phyloP scores from a whole-genome alignment of 2,113 vertebrate species.

The Elephas maximus region DNA sequence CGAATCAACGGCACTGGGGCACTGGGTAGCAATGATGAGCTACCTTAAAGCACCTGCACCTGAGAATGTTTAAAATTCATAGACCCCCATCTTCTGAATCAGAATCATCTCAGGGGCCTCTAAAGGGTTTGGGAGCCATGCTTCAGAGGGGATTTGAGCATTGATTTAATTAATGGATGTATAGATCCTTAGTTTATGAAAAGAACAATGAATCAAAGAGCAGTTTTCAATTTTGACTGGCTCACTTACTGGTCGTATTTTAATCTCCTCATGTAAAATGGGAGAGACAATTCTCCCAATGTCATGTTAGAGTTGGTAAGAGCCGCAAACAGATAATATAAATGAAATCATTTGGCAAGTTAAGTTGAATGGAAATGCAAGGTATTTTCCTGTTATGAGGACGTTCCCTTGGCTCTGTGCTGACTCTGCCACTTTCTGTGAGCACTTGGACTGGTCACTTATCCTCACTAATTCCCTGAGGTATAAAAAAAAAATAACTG shows the following conservation, averaged over 20 bases:
- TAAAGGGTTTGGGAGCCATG: background rate
- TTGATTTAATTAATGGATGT: background rate
- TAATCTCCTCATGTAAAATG: background rate
- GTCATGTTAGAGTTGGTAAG: background rate
- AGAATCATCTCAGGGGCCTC: background rate
- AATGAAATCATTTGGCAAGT: background rate
- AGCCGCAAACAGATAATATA: background rate
- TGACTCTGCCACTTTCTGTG: background rate
- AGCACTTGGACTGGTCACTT: background rate
- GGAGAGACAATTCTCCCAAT: background rate
- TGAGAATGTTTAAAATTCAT: background rate
- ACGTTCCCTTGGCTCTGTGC: background rate
- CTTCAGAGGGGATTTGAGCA: background rate
- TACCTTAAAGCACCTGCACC: background rate
- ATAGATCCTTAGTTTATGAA: conserved; percentile 7
- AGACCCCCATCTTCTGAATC: background rate
- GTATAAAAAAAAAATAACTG: background rate
- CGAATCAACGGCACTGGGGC: too few species aligned
- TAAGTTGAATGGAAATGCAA: conserved; percentile 35
- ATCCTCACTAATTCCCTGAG: background rate
- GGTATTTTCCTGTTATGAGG: background rate
- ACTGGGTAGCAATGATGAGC: background rate
- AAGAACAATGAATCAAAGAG: background rate
- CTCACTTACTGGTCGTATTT: background rate
- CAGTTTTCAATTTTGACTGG: conserved; percentile 1